These are phyloP conservation scores for Zaprionus gabonicus DNA, from an alignment of 1,140 invertebrate genomes.

Conservation along the genomic window DNA sequence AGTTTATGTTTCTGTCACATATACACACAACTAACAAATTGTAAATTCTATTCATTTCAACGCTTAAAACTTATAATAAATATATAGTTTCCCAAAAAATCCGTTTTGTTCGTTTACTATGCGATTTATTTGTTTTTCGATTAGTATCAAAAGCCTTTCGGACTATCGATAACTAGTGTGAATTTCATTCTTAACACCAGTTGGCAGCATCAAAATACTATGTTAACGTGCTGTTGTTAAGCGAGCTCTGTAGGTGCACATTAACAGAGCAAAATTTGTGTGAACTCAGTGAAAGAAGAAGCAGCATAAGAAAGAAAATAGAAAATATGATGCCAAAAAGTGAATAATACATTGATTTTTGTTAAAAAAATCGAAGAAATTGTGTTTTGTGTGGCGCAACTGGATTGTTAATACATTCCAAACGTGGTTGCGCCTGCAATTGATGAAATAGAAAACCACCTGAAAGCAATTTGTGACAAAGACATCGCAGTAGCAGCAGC, in stretches of 20 bases:
- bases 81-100: constrained; percentile 53
- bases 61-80: constrained; percentile 62
- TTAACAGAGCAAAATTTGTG: constrained; percentile 38
- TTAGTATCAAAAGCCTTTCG: not conserved
- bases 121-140: not conserved
- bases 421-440: constrained; percentile 41
- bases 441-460: constrained; percentile 26
- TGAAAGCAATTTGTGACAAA: constrained; percentile 41
- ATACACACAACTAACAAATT: constrained; percentile 38
- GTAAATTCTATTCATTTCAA: constrained; percentile 61
- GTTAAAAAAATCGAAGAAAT: constrained; percentile 37
- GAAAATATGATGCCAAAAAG: constrained; percentile 69
- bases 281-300: constrained; percentile 45
- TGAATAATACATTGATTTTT: constrained; percentile 61
- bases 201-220: constrained; percentile 33
- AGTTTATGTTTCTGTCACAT: constrained; percentile 31
- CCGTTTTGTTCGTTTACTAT: not conserved
- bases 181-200: constrained; percentile 1
- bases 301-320: constrained; percentile 63
- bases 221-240: constrained; percentile 22
- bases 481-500: constrained; percentile 46
- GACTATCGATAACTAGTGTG: constrained; percentile 17
- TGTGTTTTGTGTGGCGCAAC: constrained; percentile 38
- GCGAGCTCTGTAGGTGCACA: constrained; percentile 1
- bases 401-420: constrained; percentile 45